Evolutionary conservation across 2,113 vertebrate genomes (phyloP), one percentile per base, ranked within the genome.

Genomic region (Serilophus lunatus): DNA sequence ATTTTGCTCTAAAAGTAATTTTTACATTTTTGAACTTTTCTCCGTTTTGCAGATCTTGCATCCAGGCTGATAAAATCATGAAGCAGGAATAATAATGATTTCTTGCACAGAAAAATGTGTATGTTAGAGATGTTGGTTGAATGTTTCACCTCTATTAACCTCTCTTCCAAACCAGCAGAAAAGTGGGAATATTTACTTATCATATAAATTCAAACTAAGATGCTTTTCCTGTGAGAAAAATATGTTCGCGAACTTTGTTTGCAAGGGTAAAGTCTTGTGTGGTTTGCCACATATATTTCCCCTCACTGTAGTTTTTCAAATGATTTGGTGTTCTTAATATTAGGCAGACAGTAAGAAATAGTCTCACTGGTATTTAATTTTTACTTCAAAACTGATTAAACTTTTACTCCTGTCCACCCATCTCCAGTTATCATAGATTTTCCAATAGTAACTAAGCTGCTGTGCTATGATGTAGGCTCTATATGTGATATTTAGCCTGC

Each of bases 81-180:
- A 89, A 75, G 49, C 15, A 7, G 68, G 80, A 92, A 66, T 82
- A 91, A 75, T 90, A 93, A 88, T 3, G n/a, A 77, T 96, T 95
- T 95, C 80, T 92, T 85, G 93, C 71, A 70, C 71, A 93, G 70
- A 59, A 70, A 79, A 80, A 57, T 78, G 42, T 75, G 60, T 89
- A 78, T 79, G 75, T 93, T 92, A 79, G 86, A 88, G 75, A 92
- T 78, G 82, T 47, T 57, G 68, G 53, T 61, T 86, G 90, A 95
- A 90, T 91, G 89, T 86, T 91, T 95, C 85, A 94, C 94, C 90
- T 95, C 96, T 60, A 91, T 97, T 97, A 97, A 94, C 95, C 92
- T 97, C 92, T 90, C 56, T 79, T 96, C 95, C 92, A 94, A 97
- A 92, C 31, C 82, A 95, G 90, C 76, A 88, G 88, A 94, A 77